Conservation (phyloP, 2,113 vertebrate genomes). For the Sitta europaea region DNA sequence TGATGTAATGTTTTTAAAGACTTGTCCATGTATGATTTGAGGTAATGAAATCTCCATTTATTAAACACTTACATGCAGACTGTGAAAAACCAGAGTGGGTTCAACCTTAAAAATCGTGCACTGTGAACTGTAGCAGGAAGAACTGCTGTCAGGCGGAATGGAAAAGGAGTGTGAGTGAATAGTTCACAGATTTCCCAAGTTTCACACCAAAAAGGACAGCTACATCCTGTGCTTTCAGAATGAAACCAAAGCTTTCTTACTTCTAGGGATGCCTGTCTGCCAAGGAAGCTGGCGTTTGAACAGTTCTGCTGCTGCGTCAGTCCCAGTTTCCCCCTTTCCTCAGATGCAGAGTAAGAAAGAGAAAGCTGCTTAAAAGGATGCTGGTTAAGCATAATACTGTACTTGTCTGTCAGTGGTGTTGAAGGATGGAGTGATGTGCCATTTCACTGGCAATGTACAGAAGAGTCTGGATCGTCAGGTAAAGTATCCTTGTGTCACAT, state of each 20-base stretch:
- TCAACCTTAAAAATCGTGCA: neutral
- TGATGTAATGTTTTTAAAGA: neutral
- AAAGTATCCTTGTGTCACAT: neutral
- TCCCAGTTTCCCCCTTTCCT: neutral
- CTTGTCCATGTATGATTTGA: neutral
- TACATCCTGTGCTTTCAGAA: neutral
- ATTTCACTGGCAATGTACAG: neutral
- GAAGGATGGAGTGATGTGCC: accelerated
- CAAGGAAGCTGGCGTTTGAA: neutral
- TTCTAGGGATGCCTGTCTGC: neutral
- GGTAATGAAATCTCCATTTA: neutral
- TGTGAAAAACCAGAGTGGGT: neutral
- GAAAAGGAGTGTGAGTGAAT: neutral
- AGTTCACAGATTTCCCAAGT: neutral
- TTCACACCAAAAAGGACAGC: neutral
- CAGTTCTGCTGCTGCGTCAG: neutral
- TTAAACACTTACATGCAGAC: neutral
- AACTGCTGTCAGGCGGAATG: neutral
- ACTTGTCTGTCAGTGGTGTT: neutral
- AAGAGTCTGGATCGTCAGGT: neutral
- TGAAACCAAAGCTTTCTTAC: neutral
- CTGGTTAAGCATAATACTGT: neutral
- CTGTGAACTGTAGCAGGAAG: neutral
- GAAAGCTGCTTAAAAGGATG: neutral
- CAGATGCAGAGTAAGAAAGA: neutral